phyloP scores from a whole-genome alignment of 2,888 invertebrate species.

The Carpatolechia fugitivella region DNA sequence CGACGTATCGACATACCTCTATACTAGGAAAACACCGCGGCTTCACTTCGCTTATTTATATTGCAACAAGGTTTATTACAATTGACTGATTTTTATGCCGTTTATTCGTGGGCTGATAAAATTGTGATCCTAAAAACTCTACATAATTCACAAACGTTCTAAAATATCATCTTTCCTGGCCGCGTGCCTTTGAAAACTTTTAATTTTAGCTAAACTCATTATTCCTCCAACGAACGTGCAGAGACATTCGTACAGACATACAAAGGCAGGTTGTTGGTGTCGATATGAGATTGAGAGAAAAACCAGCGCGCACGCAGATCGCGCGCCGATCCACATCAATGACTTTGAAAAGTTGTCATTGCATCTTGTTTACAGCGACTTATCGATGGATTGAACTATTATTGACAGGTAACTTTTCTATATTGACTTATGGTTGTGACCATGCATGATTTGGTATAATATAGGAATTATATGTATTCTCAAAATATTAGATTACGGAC shows the following conservation, averaged over 20 bases:
- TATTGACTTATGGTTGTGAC: no score
- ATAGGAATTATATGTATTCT: no score
- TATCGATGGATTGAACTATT: not conserved
- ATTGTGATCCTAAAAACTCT: no score
- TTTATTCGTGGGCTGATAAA: no score
- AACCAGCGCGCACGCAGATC: slow-evolving; percentile 53
- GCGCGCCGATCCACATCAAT: slow-evolving; percentile 59
- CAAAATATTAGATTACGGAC: no score
- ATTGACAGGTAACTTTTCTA: no score
- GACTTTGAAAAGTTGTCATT: slow-evolving; percentile 66
- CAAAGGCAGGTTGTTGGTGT: not conserved
- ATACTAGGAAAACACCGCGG: slow-evolving; percentile 27
- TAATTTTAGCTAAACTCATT: no score
- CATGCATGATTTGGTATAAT: no score
- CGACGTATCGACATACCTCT: slow-evolving; percentile 61
- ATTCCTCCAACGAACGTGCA: no score
- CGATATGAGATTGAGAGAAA: slow-evolving; percentile 58
- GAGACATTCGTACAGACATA: not conserved
- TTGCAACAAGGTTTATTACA: not conserved
- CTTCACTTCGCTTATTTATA: not conserved
- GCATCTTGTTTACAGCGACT: slow-evolving; percentile 15
- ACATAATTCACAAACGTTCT: no score
- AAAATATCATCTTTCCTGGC: no score
- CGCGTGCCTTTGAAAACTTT: no score
- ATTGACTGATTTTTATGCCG: not conserved